Base-by-base conservation (phyloP, 2,113 vertebrate species). In the Chascanopsetta lugubris region DNA sequence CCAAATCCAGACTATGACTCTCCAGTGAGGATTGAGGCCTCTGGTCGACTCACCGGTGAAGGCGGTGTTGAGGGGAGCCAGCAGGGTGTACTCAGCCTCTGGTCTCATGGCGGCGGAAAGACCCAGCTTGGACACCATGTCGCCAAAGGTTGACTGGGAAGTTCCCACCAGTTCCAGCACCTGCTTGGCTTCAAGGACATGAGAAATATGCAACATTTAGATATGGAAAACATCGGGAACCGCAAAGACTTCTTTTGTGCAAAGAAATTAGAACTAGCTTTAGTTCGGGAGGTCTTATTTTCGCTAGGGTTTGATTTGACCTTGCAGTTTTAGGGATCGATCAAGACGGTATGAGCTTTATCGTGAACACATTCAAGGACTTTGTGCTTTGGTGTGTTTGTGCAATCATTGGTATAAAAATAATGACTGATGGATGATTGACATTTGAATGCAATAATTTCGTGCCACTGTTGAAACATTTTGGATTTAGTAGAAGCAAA, bases 51-150 rank as follows among this genome's bases (percentile, higher is more conserved):
- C 88, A 99, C 97, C 94, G 62, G 65, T 95, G 84, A 99, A 99
- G 47, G 88, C 97, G 12, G 46, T 53, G 50, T 99, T 97, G 66
- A 94, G 17, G 6, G 97, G 97, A 46, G 93, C 97, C 83, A 99
- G 80, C 11, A 99, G 84, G 10, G 97, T 99, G 72, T 98, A 99
- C 24, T 96, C 94, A 1, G 85, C 83, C 3, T 93, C 89, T 46
- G 93, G 83, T 51, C 75, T 94, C 84, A 99, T 91, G 58, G 84
- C 72, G 2, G 93, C 87, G 22, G 93, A 77, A 61, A 99, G 74
- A 18, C 96, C 97, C 61, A 98, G 45, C 29, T 98, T 94, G 2
- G 93, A 91, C 70, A 99, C 80, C 61, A 99, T 88, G 49, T 98
- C 96, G 0, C 78, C 90, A 76, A 97, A 99, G 9, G 92, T 96